A percentile compares a stretch with the other conserved stretches of the same genome.
These are phyloP conservation scores for Volucella inflata DNA, from an alignment of 2,888 invertebrate genomes.

Conservation along the genomic window DNA sequence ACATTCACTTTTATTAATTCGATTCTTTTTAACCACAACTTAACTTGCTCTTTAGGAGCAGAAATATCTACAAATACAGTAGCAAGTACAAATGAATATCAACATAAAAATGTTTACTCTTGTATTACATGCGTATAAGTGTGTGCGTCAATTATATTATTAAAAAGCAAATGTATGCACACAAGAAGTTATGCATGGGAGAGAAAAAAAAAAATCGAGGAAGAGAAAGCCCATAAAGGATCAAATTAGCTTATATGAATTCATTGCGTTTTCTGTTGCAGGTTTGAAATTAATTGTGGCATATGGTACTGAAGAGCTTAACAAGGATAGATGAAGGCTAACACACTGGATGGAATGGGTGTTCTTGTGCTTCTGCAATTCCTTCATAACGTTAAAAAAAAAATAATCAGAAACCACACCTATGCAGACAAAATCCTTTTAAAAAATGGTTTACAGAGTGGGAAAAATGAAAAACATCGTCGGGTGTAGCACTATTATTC, in stretches of 20 bases:
- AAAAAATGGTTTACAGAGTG: too few species aligned
- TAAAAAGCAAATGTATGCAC: conserved; percentile 40
- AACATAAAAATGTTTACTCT: too few species aligned
- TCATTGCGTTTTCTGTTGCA: conserved; percentile 46
- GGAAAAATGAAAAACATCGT: too few species aligned
- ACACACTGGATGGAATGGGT: not conserved
- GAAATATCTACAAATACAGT: too few species aligned
- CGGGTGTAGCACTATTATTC: too few species aligned
- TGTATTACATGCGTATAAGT: not conserved
- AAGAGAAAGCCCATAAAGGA: conserved; percentile 56
- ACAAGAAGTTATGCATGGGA: conserved; percentile 7
- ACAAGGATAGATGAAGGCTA: not conserved
- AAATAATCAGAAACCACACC: conserved; percentile 11
- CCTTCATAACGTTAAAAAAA: not conserved
- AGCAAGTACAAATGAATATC: too few species aligned
- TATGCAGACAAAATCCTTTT: too few species aligned
- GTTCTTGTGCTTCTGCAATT: not conserved
- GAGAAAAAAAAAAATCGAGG: conserved; percentile 5
- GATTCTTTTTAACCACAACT: too few species aligned
- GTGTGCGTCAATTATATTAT: conserved; percentile 57
- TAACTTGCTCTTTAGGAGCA: too few species aligned
- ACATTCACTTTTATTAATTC: too few species aligned
- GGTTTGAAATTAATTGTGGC: conserved; percentile 40
- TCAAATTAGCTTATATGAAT: conserved; percentile 69
- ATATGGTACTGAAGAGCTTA: conserved; percentile 21